Percentiles rank a stretch among this genome's conserved stretches.
phyloP scores from a whole-genome alignment of 2,888 invertebrate genomes.

The Acronicta alni region DNA sequence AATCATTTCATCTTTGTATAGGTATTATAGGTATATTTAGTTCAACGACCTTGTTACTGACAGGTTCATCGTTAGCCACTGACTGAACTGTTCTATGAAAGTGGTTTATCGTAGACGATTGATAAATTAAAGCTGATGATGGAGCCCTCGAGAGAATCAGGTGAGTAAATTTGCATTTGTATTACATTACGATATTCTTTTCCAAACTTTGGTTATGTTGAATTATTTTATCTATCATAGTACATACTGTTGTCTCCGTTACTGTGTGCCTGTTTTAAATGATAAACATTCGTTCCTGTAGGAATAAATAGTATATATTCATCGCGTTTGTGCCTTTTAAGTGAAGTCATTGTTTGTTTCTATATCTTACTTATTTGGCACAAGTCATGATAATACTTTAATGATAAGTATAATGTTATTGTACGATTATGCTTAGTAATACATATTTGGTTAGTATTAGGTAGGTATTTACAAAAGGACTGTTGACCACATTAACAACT shows the following conservation, averaged over 20 bases:
- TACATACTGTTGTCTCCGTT: slow-evolving; percentile 1
- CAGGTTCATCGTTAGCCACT: slow-evolving; percentile 88
- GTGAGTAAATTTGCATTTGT: slow-evolving; percentile 64
- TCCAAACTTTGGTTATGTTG: slow-evolving; percentile 16
- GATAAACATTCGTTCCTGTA: slow-evolving; percentile 48
- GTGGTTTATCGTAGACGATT: slow-evolving; percentile 77
- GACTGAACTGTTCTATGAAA: slow-evolving; percentile 85
- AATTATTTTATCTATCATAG: slow-evolving; percentile 16
- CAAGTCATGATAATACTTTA: slow-evolving; percentile 18
- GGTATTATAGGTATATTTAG: slow-evolving; percentile 88
- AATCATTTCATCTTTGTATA: slow-evolving; percentile 70
- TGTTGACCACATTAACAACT: slow-evolving; percentile 5
- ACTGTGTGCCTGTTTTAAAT: slow-evolving; percentile 41
- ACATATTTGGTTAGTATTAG: slow-evolving; percentile 2
- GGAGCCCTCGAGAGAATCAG: slow-evolving; percentile 88
- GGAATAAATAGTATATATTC: slow-evolving; percentile 11
- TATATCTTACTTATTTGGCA: slow-evolving; percentile 20
- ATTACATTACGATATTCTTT: neutral
- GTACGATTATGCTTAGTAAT: slow-evolving; percentile 3
- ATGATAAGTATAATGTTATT: slow-evolving; percentile 21
- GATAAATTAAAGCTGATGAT: slow-evolving; percentile 76
- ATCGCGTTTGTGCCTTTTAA: neutral
- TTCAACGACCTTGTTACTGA: slow-evolving; percentile 90
- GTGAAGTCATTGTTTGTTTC: slow-evolving; percentile 11
- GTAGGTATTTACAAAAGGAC: slow-evolving; percentile 12